A percentile compares a stretch with the other conserved stretches of the same genome.
These are phyloP conservation scores for Mormyrus lacerda DNA, from an alignment of 2,113 vertebrate species.

Conservation along the genomic window DNA sequence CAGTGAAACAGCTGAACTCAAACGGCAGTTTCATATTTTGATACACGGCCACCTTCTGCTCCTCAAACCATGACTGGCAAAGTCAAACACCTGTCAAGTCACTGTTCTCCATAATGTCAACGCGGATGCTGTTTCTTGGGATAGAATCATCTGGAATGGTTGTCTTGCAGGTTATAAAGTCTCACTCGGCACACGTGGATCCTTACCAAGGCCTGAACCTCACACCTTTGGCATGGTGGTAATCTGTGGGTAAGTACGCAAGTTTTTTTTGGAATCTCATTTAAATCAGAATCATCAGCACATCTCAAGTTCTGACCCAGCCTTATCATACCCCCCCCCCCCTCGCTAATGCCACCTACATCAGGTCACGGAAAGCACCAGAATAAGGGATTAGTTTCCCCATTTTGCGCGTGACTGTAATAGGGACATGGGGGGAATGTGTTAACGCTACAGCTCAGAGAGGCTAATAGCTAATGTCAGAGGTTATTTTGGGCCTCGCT, in stretches of 20 bases:
- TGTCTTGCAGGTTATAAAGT: neutral
- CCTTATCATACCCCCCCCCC: no score
- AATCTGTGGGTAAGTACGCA: neutral
- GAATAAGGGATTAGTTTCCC: constrained; percentile 58
- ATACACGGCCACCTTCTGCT: neutral
- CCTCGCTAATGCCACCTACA: neutral
- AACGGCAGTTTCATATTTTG: neutral
- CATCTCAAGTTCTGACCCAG: neutral
- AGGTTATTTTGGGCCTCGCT: constrained; percentile 24
- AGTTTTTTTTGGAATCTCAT: neutral
- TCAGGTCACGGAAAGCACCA: constrained; percentile 51
- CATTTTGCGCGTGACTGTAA: constrained; percentile 66
- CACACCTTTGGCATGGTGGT: neutral
- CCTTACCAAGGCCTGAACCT: neutral
- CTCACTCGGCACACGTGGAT: neutral
- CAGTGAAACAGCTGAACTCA: neutral
- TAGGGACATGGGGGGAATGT: constrained; percentile 49
- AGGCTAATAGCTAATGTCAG: constrained; percentile 39
- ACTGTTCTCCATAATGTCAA: neutral
- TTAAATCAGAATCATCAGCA: neutral
- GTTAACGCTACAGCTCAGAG: constrained; percentile 49
- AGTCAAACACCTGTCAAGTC: neutral
- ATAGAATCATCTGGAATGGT: neutral
- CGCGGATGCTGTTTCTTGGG: neutral
- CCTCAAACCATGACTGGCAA: no score